Base-by-base conservation (phyloP, 2,113 vertebrate genomes). In the Pollachius pollachius region DNA sequence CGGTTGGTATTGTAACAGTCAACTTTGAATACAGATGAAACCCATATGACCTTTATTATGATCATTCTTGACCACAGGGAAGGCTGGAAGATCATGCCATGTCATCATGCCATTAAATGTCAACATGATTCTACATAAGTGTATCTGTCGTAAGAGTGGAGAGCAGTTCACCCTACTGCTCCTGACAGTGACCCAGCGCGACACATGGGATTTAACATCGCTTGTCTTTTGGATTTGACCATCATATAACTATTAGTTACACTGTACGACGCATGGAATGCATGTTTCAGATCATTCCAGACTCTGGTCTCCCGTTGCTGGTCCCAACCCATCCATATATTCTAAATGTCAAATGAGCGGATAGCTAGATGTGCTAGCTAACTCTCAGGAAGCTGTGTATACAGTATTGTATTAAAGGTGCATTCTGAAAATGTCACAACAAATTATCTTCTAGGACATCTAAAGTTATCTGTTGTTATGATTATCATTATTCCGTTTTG, bases 321-420 rank as follows among this genome's bases (percentile, higher is more conserved):
- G 56, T 73, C 58, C 52, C 15, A 27, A 62, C 79, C 74, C 69
- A 78, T 84, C 73, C 73, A 69, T 73, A 71, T 54, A 58, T n/a
- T 70, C 52, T 76, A 17, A 57, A 59, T 75, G 27, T 19, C 71
- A 57, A 67, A 79, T 77, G 80, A 89, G 88, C 81, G 78, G 82
- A 83, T 86, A 86, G 83, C 84, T 87, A 87, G 83, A 85, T 78
- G 73, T 82, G 62, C 85, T 89, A 84, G 83, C 87, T 86, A 83
- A 87, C 83, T 90, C 88, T 90, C 89, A 90, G 89, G 87, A 89
- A 87, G 87, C 85, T 89, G 87, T 85, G 73, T 77, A 77, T 48
- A 66, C 78, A 83, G 79, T 84, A 81, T 75, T 84, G 83, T 86
- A 87, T 83, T 84, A 84, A 85, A 83, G 87, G 84, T 72, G 84